phyloP scores from a whole-genome alignment of 1,140 invertebrate genomes.

The Dendroctonus ponderosae region DNA sequence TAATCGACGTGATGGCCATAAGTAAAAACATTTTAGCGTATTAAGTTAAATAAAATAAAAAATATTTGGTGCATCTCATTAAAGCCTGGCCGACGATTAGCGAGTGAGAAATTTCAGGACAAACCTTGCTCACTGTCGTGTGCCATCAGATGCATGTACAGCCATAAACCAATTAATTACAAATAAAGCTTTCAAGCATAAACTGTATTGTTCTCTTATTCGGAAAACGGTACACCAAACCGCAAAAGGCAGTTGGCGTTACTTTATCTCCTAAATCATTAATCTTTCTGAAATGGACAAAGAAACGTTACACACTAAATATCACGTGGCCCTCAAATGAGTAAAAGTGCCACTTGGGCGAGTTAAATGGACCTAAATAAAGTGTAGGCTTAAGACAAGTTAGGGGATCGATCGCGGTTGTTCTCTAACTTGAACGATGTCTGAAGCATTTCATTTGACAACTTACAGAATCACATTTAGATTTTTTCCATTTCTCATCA shows the following conservation, averaged over 20 bases:
- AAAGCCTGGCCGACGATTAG: neutral
- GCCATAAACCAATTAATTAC: slow-evolving; percentile 19
- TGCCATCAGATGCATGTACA: slow-evolving; percentile 3
- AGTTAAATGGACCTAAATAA: slow-evolving; percentile 20
- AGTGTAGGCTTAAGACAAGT: neutral
- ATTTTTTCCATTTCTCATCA: no score
- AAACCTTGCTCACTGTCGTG: neutral
- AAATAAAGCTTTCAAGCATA: slow-evolving; percentile 23
- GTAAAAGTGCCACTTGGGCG: slow-evolving; percentile 14
- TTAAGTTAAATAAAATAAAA: no score
- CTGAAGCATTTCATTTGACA: no score
- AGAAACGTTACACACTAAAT: slow-evolving; percentile 20
- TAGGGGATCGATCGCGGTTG: no score
- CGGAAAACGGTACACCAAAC: slow-evolving; percentile 14
- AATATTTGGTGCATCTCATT: no score
- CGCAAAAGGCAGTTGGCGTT: slow-evolving; percentile 19
- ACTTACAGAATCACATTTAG: no score
- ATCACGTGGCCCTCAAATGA: slow-evolving; percentile 11
- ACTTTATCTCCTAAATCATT: slow-evolving; percentile 22
- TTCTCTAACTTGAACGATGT: no score
- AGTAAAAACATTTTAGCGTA: no score
- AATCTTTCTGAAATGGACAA: slow-evolving; percentile 21
- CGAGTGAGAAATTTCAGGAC: neutral
- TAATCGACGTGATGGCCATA: no score
- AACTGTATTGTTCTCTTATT: slow-evolving; percentile 18